Percentiles rank a stretch among this genome's conserved stretches.
phyloP scores from a whole-genome alignment of 1,140 invertebrate genomes.

The Drosophila setifemur region DNA sequence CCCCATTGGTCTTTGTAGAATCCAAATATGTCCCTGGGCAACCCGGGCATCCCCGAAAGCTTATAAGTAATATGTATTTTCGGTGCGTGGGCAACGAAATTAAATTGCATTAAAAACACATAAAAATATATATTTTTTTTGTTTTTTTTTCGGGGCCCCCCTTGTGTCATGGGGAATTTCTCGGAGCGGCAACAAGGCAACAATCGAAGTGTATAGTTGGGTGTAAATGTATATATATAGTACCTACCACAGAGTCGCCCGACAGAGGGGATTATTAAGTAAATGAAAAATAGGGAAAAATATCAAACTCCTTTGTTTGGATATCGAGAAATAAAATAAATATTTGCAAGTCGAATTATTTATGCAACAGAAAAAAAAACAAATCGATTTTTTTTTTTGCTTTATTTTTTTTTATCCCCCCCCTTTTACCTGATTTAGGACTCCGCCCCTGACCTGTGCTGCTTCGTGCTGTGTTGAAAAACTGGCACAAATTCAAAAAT shows the following conservation, averaged over 20 bases:
- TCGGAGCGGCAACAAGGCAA: slow-evolving; percentile 6
- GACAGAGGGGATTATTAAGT: neutral
- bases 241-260: slow-evolving; percentile 17
- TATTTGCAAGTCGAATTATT: too few species aligned
- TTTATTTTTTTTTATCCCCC: too few species aligned
- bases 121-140: too few species aligned
- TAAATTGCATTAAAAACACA: slow-evolving; percentile 76
- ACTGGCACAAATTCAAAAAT: slow-evolving; percentile 79
- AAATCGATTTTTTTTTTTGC: too few species aligned
- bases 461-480: slow-evolving; percentile 36
- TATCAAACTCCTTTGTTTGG: too few species aligned
- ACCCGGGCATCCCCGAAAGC: slow-evolving; percentile 24
- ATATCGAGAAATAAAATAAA: too few species aligned
- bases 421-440: neutral
- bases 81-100: slow-evolving; percentile 42
- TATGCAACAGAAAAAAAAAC: too few species aligned
- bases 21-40: slow-evolving; percentile 31
- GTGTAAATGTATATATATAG: slow-evolving; percentile 24
- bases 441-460: slow-evolving; percentile 16
- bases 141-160: slow-evolving; percentile 42
- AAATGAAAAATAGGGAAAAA: neutral
- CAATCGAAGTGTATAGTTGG: slow-evolving; percentile 28
- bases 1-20: slow-evolving; percentile 15
- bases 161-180: slow-evolving; percentile 49
- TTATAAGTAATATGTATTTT: slow-evolving; percentile 20